phyloP scores from a whole-genome alignment of 2,888 invertebrate species.

The Drosophila lutescens region DNA sequence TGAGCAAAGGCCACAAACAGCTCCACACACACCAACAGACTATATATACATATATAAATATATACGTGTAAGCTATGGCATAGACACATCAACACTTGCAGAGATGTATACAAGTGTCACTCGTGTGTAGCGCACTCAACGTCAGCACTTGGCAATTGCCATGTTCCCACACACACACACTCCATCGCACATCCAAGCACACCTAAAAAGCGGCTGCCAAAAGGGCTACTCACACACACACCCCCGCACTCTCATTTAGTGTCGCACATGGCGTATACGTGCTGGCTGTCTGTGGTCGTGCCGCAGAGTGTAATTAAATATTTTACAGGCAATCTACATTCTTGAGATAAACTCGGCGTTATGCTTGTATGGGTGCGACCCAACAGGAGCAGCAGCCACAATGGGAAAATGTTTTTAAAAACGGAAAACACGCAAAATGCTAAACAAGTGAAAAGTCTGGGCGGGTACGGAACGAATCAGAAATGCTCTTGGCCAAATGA shows the following conservation, averaged over 20 bases:
- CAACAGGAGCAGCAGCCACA: slow-evolving; percentile 25
- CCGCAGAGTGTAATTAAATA: slow-evolving; percentile 78
- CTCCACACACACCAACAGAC: slow-evolving; percentile 9
- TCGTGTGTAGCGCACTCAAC: slow-evolving; percentile 72
- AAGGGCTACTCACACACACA: slow-evolving; percentile 32
- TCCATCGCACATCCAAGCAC: slow-evolving; percentile 39
- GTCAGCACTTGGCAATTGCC: slow-evolving; percentile 77
- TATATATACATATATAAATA: not conserved
- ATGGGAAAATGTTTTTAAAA: slow-evolving; percentile 43
- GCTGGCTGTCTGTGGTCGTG: slow-evolving; percentile 52
- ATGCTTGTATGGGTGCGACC: slow-evolving; percentile 30
- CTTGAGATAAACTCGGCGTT: slow-evolving; percentile 77
- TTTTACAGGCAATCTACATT: slow-evolving; percentile 81
- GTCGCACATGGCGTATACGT: slow-evolving; percentile 46
- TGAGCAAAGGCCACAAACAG: slow-evolving; percentile 36
- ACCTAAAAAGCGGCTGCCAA: slow-evolving; percentile 42
- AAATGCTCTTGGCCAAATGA: slow-evolving; percentile 20
- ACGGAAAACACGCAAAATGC: slow-evolving; percentile 35
- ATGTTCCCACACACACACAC: slow-evolving; percentile 63
- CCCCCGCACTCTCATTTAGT: slow-evolving; percentile 25
- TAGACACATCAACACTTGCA: slow-evolving; percentile 54
- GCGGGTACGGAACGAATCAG: not conserved
- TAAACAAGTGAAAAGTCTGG: slow-evolving; percentile 26
- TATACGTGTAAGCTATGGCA: slow-evolving; percentile 6
- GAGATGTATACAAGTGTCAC: slow-evolving; percentile 70